A percentile compares a stretch with the other conserved stretches of the same genome.
Conservation (phyloP, 2,113 vertebrate species). For the Phalacrocorax carbo region DNA sequence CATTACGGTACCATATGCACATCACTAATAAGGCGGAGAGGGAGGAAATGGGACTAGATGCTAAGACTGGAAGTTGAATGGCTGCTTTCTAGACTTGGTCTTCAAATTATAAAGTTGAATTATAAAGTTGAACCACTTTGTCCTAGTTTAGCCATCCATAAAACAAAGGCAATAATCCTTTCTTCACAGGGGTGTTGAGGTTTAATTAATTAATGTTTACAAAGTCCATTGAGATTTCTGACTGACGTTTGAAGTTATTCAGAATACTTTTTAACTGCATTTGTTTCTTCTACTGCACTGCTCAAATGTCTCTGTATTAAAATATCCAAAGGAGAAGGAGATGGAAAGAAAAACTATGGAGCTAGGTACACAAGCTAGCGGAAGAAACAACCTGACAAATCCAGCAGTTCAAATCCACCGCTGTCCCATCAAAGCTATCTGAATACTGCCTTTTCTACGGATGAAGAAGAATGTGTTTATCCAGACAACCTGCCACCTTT, state of each 20-base stretch:
- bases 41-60: conserved; percentile 4
- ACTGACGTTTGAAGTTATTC: conserved; percentile 42
- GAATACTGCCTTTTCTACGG: conserved; percentile 33
- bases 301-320: background rate
- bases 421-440: background rate
- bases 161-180: conserved; percentile 52
- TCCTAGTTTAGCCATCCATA: conserved; percentile 45
- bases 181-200: conserved; percentile 38
- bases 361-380: background rate
- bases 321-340: background rate
- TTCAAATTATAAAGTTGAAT: background rate
- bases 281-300: background rate
- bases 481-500: conserved; percentile 39
- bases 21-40: conserved; percentile 17
- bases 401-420: background rate
- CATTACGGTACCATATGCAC: conserved; percentile 13
- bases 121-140: background rate
- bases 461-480: conserved; percentile 30
- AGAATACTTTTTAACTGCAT: background rate
- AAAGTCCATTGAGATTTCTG: conserved; percentile 39
- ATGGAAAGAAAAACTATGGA: background rate
- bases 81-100: background rate
- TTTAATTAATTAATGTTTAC: conserved; percentile 63
- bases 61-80: background rate
- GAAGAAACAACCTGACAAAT: background rate